Evolutionary conservation across 1,140 invertebrate species (phyloP).

Genomic region (Belonocnema kinseyi): DNA sequence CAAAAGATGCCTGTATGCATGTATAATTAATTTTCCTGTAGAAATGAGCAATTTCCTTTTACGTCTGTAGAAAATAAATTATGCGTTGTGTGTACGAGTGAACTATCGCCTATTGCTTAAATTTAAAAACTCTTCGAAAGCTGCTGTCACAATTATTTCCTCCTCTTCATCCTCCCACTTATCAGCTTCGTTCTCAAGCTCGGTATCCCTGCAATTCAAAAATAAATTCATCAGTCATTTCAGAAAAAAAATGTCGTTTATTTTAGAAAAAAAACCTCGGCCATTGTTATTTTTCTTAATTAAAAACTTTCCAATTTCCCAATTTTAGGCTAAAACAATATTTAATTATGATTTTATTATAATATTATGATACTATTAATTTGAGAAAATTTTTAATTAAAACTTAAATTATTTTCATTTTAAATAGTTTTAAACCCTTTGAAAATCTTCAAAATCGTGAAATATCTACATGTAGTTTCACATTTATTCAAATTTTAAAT

Average conservation of each 20-base stretch:
- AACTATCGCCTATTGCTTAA: constrained; percentile 12
- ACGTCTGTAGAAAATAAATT: constrained; percentile 10
- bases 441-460: no score
- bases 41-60: constrained; percentile 4
- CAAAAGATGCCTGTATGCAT: background rate
- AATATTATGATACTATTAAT: no score
- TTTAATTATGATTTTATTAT: no score
- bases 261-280: no score
- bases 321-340: no score
- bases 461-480: no score
- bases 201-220: constrained; percentile 43
- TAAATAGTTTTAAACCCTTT: no score
- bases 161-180: constrained; percentile 61
- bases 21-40: background rate
- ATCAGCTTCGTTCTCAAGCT: constrained; percentile 39
- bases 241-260: background rate
- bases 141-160: constrained; percentile 64
- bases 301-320: no score
- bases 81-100: background rate
- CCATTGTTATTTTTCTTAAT: no score
- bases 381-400: no score
- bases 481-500: no score
- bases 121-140: constrained; percentile 71
- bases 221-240: constrained; percentile 31
- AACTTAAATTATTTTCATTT: no score